Conservation (phyloP, 2,888 invertebrate genomes). For the Pelosia muscerda region DNA sequence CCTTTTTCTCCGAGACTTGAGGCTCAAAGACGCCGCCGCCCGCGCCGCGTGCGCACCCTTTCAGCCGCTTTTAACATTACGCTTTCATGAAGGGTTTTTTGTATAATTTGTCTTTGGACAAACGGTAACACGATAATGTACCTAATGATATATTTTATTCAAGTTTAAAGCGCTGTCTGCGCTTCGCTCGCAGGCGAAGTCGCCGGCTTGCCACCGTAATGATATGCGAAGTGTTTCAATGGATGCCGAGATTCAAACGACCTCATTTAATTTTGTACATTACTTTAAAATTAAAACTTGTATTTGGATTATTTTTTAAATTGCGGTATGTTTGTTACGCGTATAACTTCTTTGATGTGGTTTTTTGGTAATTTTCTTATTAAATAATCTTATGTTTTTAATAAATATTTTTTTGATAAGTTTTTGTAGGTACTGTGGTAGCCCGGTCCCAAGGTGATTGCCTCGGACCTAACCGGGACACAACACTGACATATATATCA, state of each 20-base stretch:
- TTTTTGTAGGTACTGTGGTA: no score
- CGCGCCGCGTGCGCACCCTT: slow-evolving; percentile 80
- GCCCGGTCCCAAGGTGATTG: no score
- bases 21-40: slow-evolving; percentile 55
- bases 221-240: slow-evolving; percentile 57
- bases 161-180: slow-evolving; percentile 63
- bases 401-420: neutral
- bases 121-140: slow-evolving; percentile 72
- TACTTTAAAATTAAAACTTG: slow-evolving; percentile 10
- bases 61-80: slow-evolving; percentile 77
- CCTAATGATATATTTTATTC: slow-evolving; percentile 80
- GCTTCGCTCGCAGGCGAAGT: slow-evolving; percentile 60
- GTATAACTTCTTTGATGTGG: neutral
- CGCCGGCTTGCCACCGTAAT: slow-evolving; percentile 44
- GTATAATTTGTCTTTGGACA: slow-evolving; percentile 70
- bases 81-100: slow-evolving; percentile 76
- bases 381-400: neutral
- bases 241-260: slow-evolving; percentile 17
- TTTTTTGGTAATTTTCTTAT: neutral
- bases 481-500: no score
- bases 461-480: no score
- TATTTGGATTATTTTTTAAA: neutral
- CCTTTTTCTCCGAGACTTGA: slow-evolving; percentile 63
- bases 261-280: slow-evolving; percentile 17
- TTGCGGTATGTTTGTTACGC: neutral